phyloP scores from a whole-genome alignment of 1,140 invertebrate species.

The Rhyacophila brunnea region DNA sequence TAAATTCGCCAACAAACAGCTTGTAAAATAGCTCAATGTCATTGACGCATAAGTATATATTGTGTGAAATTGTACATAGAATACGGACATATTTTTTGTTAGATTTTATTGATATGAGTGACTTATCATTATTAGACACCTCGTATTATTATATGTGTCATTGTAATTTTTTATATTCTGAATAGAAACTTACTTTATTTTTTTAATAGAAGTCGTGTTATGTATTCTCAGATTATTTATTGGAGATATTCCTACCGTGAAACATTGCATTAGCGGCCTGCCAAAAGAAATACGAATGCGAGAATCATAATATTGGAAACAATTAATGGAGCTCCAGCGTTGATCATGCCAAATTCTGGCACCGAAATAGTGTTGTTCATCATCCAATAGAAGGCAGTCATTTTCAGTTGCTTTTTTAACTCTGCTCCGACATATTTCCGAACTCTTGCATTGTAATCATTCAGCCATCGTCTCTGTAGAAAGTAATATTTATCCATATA shows the following conservation, averaged over 20 bases:
- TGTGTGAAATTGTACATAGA: no score
- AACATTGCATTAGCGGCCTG: not conserved
- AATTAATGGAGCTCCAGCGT: constrained; percentile 39
- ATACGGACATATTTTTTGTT: no score
- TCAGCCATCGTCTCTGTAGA: constrained; percentile 75
- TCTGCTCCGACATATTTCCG: constrained; percentile 68
- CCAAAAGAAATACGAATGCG: not conserved
- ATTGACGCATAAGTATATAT: no score
- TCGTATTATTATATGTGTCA: no score
- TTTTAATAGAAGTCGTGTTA: not conserved
- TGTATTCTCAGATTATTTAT: not conserved
- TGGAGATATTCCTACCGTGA: not conserved
- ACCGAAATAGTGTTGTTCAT: constrained; percentile 72
- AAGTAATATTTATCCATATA: no score
- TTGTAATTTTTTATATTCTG: no score
- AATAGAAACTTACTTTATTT: no score
- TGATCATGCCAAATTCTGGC: constrained; percentile 64
- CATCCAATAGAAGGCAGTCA: constrained; percentile 76
- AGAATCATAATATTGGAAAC: not conserved
- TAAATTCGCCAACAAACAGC: no score
- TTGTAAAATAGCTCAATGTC: no score
- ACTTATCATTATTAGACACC: no score
- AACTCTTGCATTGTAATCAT: constrained; percentile 74
- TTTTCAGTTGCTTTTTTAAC: constrained; percentile 64
- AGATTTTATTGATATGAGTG: no score